These are phyloP conservation scores for Nymphalis polychloros DNA, from an alignment of 2,888 invertebrate genomes.

Conservation along the genomic window DNA sequence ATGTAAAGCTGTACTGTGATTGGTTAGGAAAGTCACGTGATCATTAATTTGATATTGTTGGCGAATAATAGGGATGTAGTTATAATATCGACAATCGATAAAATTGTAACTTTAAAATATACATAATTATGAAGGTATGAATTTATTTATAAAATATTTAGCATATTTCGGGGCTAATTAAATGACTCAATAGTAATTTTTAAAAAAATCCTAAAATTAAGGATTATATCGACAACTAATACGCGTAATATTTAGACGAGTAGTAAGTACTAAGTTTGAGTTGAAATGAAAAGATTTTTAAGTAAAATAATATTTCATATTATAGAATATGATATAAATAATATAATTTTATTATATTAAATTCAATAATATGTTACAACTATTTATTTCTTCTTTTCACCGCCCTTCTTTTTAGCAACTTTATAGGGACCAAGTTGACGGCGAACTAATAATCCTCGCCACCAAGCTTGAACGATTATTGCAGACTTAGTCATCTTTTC, in stretches of 20 bases:
- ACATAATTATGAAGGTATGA: too few relatives aligned
- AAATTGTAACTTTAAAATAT: not conserved
- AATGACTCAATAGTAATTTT: too few relatives aligned
- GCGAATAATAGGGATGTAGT: slow-evolving; percentile 42
- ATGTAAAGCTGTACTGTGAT: slow-evolving; percentile 33
- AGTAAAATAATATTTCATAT: too few relatives aligned
- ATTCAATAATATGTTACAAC: slow-evolving; percentile 1
- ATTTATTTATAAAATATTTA: too few relatives aligned
- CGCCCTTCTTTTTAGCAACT: slow-evolving; percentile 47
- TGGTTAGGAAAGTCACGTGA: slow-evolving; percentile 57
- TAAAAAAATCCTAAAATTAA: too few relatives aligned
- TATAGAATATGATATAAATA: too few relatives aligned
- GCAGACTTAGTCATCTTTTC: slow-evolving; percentile 64
- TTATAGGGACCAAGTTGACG: slow-evolving; percentile 66
- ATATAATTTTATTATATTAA: not conserved
- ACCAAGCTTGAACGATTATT: slow-evolving; percentile 68
- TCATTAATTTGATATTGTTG: slow-evolving; percentile 56
- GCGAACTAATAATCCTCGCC: slow-evolving; percentile 71
- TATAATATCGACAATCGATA: not conserved
- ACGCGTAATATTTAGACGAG: too few relatives aligned
- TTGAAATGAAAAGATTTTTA: too few relatives aligned
- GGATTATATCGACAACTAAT: too few relatives aligned
- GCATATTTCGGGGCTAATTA: too few relatives aligned
- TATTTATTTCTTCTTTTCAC: slow-evolving; percentile 34
- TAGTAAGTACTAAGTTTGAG: too few relatives aligned